Conservation (phyloP, 2,797 vertebrate species). For the Triplophysa yarkandensis region DNA sequence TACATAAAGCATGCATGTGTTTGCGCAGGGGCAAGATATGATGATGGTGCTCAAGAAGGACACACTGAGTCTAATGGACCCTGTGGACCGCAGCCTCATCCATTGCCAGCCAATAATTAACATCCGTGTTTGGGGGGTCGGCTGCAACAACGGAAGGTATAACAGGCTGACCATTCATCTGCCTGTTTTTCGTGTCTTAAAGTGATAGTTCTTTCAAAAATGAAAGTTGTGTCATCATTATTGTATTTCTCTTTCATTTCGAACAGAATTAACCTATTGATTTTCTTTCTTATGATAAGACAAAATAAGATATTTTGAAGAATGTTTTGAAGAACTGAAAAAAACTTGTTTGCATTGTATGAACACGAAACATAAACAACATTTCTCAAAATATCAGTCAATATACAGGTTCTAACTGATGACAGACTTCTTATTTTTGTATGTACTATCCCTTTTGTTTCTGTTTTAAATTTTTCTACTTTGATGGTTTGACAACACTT, state of each 20-base stretch:
- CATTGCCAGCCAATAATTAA: conserved; percentile 91
- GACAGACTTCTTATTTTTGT: too few species aligned
- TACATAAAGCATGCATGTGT: not conserved
- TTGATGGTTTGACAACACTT: not conserved
- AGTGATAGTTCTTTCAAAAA: too few species aligned
- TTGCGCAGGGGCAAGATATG: conserved; percentile 89
- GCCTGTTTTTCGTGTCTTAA: not conserved
- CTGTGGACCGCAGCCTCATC: conserved; percentile 87
- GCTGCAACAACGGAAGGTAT: conserved; percentile 92
- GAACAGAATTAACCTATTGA: too few species aligned
- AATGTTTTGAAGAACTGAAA: too few species aligned
- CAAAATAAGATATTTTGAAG: too few species aligned
- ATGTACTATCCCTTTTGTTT: not conserved
- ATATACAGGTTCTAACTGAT: too few species aligned
- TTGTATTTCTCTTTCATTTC: too few species aligned
- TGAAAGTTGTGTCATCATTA: too few species aligned
- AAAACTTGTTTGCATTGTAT: too few species aligned
- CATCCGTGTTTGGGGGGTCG: conserved; percentile 96
- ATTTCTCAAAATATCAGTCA: too few species aligned
- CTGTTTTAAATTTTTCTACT: not conserved
- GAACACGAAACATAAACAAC: too few species aligned
- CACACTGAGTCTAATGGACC: conserved; percentile 89
- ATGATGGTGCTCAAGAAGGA: conserved; percentile 94
- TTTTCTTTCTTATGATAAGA: too few species aligned
- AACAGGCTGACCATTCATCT: conserved; percentile 1